Base-by-base conservation (phyloP, 2,888 invertebrate genomes). In the Tipula lateralis region DNA sequence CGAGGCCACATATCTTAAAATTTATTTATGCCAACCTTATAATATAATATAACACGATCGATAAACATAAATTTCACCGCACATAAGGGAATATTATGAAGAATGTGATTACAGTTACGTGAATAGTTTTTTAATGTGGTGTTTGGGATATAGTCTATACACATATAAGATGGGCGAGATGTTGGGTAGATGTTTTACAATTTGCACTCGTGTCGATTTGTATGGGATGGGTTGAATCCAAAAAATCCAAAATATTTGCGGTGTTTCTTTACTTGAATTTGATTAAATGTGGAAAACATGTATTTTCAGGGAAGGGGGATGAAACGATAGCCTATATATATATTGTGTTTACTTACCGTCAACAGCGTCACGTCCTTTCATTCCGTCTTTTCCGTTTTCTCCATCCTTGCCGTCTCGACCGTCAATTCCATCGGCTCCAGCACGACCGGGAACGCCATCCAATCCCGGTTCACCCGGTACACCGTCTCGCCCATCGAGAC, bases 391-490 rank as follows among this genome's bases (percentile, higher is more conserved):
- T 0, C 90, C 90, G 85, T 90, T 88, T 85, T 88, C 89, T 4
- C 96, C 96, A 87, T 95, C 92, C 2, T 92, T 90, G 0, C 96
- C 96, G 86, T 95, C 92, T 3, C 92, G 90, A 0, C 96, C 96
- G 0, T 95, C 94, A 85, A 92, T 92, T 0, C 97, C 97, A 86
- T 96, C 96, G 19, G 95, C 93, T 0, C 97, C 97, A 86, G 96
- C 96, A 84, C 96, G 92, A 1, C 97, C 96, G 0, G 95, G 95
- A 86, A 96, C 93, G 0, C 97, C 97, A 87, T 96, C 96, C 39
- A 97, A 90, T 0, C 97, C 97, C 0, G 97, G 97, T 87, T 96
- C 96, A 0, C 97, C 97, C 0, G 97, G 97, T 0, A 97, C 94
- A 2, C 97, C 97, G 87, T 97, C 96, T 84, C 96, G 91, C 0